These are phyloP conservation scores for Tolypeutes matacus DNA, from an alignment of 2,797 vertebrate genomes.

Conservation along the genomic window DNA sequence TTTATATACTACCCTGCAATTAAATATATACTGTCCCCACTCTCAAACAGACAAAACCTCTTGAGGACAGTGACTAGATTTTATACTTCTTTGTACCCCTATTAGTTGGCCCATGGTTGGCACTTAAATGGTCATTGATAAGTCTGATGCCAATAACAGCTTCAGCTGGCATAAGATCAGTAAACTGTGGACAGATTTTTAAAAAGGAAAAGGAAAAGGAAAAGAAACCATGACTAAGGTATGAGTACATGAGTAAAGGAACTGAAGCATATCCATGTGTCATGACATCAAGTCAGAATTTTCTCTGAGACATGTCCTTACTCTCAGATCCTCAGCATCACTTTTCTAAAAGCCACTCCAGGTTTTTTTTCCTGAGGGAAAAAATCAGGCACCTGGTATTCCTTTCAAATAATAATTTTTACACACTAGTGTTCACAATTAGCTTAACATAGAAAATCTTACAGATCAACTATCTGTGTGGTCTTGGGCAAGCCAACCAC, in stretches of 20 bases:
- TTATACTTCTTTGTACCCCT: slow-evolving; percentile 3
- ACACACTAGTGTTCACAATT: slow-evolving; percentile 37
- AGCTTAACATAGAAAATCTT: slow-evolving; percentile 57
- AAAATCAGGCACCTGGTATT: not conserved
- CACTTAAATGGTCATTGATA: slow-evolving; percentile 37
- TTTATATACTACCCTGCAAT: not conserved
- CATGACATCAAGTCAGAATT: slow-evolving; percentile 71
- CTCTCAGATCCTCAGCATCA: slow-evolving; percentile 61
- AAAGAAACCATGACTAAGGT: slow-evolving; percentile 41
- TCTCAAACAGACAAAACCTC: slow-evolving; percentile 15
- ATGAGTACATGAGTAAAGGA: slow-evolving; percentile 37
- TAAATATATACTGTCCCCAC: not conserved
- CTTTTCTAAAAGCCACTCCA: slow-evolving; percentile 58
- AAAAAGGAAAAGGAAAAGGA: not conserved
- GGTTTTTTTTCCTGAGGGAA: not conserved
- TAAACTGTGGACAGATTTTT: slow-evolving; percentile 4
- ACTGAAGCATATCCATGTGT: not conserved
- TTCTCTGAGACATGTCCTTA: slow-evolving; percentile 66
- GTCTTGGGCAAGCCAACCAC: slow-evolving; percentile 1
- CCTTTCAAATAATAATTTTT: slow-evolving; percentile 66
- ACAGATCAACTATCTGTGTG: not conserved
- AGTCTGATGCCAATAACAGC: slow-evolving; percentile 20
- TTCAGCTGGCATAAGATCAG: slow-evolving; percentile 24
- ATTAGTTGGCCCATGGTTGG: not conserved
- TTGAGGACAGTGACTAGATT: slow-evolving; percentile 26